Evolutionary conservation across 2,797 vertebrate species (phyloP).

Genomic region (Ptychobarbus kaznakovi): DNA sequence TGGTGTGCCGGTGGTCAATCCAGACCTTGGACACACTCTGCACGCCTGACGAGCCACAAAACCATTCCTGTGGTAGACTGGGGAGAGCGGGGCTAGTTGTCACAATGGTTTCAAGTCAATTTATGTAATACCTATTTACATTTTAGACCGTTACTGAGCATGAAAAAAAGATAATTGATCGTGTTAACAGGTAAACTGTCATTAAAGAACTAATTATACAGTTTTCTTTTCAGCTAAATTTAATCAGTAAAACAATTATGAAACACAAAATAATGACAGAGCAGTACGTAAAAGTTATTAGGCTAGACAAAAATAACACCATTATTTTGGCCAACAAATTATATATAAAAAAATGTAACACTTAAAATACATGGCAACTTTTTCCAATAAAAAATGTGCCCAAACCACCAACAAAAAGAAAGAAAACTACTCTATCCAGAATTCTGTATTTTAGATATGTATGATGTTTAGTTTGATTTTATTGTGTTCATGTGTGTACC

Average conservation of each 20-base stretch:
- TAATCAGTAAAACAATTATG: neutral
- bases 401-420: neutral
- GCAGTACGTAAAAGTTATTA: neutral
- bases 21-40: neutral
- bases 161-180: neutral
- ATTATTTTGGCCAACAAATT: neutral
- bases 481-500: neutral
- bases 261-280: neutral
- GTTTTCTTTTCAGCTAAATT: neutral
- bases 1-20: neutral
- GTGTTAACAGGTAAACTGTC: neutral
- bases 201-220: no score
- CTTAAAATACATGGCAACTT: neutral
- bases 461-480: neutral
- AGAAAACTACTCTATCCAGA: neutral
- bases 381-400: neutral
- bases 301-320: neutral
- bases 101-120: neutral
- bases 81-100: neutral
- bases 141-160: neutral
- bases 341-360: no score
- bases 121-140: neutral
- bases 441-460: neutral
- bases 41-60: neutral
- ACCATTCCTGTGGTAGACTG: neutral